A percentile compares a stretch with the other conserved stretches of the same genome.
Conservation (phyloP, 2,888 invertebrate species). For the Rhabditoides inermis region DNA sequence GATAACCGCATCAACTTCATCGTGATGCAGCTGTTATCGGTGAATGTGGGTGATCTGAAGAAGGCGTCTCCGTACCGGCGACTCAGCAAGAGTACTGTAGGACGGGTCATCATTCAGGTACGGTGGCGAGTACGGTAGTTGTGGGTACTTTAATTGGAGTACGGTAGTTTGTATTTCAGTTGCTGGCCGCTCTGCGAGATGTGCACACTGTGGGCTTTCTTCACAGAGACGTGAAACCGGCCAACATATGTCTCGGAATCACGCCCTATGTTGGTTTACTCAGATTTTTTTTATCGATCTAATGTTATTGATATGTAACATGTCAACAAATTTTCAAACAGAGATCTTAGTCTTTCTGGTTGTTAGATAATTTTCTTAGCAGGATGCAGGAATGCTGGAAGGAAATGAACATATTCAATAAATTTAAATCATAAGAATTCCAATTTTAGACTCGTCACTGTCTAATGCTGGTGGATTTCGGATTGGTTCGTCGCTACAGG, state of each 20-base stretch:
- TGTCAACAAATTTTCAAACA: too few species aligned
- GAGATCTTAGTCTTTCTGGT: too few species aligned
- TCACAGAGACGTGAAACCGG: conserved; percentile 41
- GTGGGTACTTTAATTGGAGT: too few species aligned
- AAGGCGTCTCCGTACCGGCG: conserved; percentile 26
- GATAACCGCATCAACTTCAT: too few species aligned
- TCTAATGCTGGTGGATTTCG: conserved; percentile 27
- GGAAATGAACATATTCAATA: too few species aligned
- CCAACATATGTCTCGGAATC: conserved; percentile 36
- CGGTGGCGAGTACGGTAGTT: too few species aligned
- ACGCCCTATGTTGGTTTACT: conserved; percentile 26
- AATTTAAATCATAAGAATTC: too few species aligned
- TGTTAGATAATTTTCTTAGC: too few species aligned
- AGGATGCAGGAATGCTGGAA: too few species aligned
- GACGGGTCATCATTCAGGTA: conserved; percentile 33
- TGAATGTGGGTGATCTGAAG: conserved; percentile 35
- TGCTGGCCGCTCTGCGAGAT: conserved; percentile 33
- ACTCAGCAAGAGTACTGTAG: conserved; percentile 19
- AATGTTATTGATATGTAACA: too few species aligned
- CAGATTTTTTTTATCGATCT: too few species aligned
- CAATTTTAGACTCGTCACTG: conserved; percentile 21
- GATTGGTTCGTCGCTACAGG: conserved; percentile 25
- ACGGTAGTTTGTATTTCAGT: too few species aligned
- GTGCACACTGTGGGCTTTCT: conserved; percentile 35
- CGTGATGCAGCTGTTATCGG: conserved; percentile 38